Evolutionary conservation across 2,888 invertebrate species (phyloP), one percentile per base, ranked within the genome.

Genomic region (Chrysomela aeneicollis): DNA sequence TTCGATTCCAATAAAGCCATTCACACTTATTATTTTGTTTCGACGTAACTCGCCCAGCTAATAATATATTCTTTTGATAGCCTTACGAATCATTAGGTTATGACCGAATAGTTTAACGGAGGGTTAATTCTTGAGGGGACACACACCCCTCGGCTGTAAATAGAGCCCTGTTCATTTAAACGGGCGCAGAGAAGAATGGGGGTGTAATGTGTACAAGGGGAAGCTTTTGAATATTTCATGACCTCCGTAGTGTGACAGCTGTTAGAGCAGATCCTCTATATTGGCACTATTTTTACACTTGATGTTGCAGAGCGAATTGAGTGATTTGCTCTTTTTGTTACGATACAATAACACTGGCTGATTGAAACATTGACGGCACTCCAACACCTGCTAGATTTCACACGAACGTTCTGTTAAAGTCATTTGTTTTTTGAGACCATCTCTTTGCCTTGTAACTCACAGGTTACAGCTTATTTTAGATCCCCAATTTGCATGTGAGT

Each of bases 31-130:
- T 71, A 73, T 59, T 71, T 67, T 68, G 67, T 73, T 70, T 70
- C 71, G 64, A 69, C 67, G 71, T 53, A 73, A 71, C 72, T 67
- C 68, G 46, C 66, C 69, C 64, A 63, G 66, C 67, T 64, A 65
- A 71, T 76, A 74, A 77, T 76, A 66, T 77, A 77, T 77, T 76
- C 77, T 74, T 77, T 78, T 77, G 77, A 78, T 75, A 76, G 75
- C 70, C 78, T 78, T 72, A 77, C 78, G 78, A 73, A 76, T 77
- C 79, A 79, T 79, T 79, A 79, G 76, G 72, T 75, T 75, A 74
- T 78, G 76, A 79, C 79, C 79, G 74, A 78, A 76, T 76, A 77
- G 77, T 78, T 78, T 74, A 74, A 74, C 76, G 69, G 75, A 72
- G 74, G 72, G 15, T 63, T 62, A 70, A 68, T 73, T 66, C 64